These are phyloP conservation scores for Drosophila anceps DNA, from an alignment of 2,888 invertebrate species.

Conservation along the genomic window DNA sequence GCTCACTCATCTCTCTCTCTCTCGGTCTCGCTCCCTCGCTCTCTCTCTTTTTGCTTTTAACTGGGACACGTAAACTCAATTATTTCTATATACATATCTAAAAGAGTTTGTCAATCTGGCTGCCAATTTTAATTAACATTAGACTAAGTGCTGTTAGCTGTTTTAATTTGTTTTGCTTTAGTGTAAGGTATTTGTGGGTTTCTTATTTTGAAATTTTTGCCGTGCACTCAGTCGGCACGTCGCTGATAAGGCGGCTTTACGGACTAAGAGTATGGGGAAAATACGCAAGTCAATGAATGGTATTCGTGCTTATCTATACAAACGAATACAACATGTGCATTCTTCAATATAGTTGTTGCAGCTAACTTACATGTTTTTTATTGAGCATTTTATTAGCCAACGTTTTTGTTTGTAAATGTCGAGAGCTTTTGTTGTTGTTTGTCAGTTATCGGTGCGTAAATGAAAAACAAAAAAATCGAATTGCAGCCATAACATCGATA, in stretches of 20 bases:
- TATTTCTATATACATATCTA: neutral
- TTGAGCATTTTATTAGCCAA: neutral
- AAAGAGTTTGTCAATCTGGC: constrained; percentile 12
- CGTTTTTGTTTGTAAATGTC: neutral
- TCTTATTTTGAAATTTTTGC: neutral
- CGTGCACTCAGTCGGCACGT: constrained; percentile 41
- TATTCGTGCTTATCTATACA: neutral
- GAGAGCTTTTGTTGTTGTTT: constrained; percentile 2
- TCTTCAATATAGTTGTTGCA: neutral
- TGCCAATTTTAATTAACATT: constrained; percentile 17
- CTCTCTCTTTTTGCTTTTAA: neutral
- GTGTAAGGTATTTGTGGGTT: neutral
- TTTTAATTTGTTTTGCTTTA: constrained; percentile 14
- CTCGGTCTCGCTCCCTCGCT: neutral
- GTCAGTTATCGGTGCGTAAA: constrained; percentile 23
- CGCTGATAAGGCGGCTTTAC: constrained; percentile 52
- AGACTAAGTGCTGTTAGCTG: constrained; percentile 21
- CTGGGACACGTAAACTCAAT: constrained; percentile 10
- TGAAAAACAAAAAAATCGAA: neutral
- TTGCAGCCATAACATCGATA: constrained; percentile 3
- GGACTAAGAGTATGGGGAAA: constrained; percentile 6
- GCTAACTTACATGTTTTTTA: constrained; percentile 35
- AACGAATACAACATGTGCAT: neutral
- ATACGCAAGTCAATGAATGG: constrained; percentile 16
- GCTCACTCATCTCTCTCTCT: neutral